Base-by-base conservation (phyloP, 1,140 invertebrate species). In the Tetragonula clypearis region DNA sequence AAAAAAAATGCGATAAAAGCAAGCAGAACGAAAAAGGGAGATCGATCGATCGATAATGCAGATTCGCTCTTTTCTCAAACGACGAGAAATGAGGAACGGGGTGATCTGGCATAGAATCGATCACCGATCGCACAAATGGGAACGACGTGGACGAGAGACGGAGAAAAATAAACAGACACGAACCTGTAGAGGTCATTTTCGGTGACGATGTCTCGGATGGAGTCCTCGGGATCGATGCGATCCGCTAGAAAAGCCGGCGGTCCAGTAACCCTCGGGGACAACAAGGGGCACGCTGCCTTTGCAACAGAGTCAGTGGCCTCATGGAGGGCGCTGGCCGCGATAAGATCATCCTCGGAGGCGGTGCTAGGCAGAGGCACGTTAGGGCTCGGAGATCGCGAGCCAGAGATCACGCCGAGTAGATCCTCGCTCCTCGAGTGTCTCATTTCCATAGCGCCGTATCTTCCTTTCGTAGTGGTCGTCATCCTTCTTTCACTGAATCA, bases 121-220 rank as follows among this genome's bases (percentile, higher is more conserved):
- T 30, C 30, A 30, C 30, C 30, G 30, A 30, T 30, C 30, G 30
- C 30, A 30, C 30, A 30, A 30, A 30, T 1, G 30, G 30, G 30
- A 30, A 30, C 35, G 35, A 41, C 35, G 41, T 41, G 6, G 41
- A 49, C 41, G 41, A 49, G 41, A 19, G 19, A 14, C 9, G 21
- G 1, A 26, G 49, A 11, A 68, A 3, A 1, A 19, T n/a, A 30
- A 55, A 35, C 17, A 12, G 0, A 6, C 8, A 88, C 93, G 87
- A 86, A 96, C 96, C 96, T 96, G 92, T 96, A 96, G 82, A 96
- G 95, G 92, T 96, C 96, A 91, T 96, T 96, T 86, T 96, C 96
- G 8, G 95, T 96, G 69, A 96, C 95, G 86, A 96, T 96, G 89
- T 96, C 96, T 58, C 96, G 92, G 81, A 96, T 96, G 85, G 96